Base-by-base conservation (phyloP, 2,888 invertebrate species). In the Tetragonula carbonaria region DNA sequence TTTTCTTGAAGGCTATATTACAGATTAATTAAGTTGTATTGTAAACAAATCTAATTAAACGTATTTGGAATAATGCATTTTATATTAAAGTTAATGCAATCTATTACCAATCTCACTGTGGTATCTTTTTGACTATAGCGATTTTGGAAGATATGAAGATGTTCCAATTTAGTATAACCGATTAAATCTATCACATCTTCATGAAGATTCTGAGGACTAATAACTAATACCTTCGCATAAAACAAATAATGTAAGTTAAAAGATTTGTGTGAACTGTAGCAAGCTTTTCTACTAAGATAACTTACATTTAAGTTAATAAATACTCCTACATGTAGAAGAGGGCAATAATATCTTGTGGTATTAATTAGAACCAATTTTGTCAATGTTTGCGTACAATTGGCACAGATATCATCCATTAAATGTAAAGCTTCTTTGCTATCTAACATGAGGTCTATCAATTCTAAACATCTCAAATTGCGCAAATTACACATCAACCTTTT, bases 111-210 rank as follows among this genome's bases (percentile, higher is more conserved):
- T 85, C 94, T 95, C 62, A 96, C 95, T 23, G 95, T 94, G 1
- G 95, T 91, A 70, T 96, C 95, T 74, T 95, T 95, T 0, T 97
- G 96, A 45, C 96, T 96, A 86, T 96, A 97, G 68, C 95, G 95
- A 93, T 97, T 98, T 94, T 98, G 97, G 23, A 97, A 93, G 74
- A 98, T 96, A 92, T 97, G 96, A 85, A 98, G 94, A 91, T 97
- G 96, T 80, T 95, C 95, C 77, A 98, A 92, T 87, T 95, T 95
- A 2, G 96, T 96, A 84, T 96, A 95, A n/a, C 96, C 96, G 65
- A 97, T 92, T 68, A 97, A 94, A 85, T 96, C 95, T 33, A 97
- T 93, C 1, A 97, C 95, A 92, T 97, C 97, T 84, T 97, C 97
- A 67, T 97, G 96, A 71, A 98, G 95, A 94, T 97, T 97, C 95